Evolutionary conservation across 2,113 vertebrate genomes (phyloP), one percentile per base, ranked within the genome.

Genomic region (Lathamus discolor): DNA sequence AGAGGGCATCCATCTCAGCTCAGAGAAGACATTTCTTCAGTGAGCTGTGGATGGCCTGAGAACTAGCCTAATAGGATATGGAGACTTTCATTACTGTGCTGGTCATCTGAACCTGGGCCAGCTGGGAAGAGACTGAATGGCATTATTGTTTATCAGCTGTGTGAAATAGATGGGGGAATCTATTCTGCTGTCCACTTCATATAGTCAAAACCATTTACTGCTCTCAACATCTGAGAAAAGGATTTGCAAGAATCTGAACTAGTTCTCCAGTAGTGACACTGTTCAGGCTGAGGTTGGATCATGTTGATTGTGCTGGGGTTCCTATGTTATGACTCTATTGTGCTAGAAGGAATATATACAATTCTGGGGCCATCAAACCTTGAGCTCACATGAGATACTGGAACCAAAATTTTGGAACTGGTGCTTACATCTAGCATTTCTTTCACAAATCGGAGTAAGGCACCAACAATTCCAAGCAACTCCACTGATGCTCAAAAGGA

Each of bases 11-110:
- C 91, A 89, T 95, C 93, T 92, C 66, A 51, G 35, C 86, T 79
- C 23, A 37, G 64, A 82, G 83, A 52, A 91, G 69, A 61, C 83
- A 33, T 48, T 91, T 88, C 94, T 95, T 68, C 94, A 55, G 10
- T 75, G 86, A 94, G 7, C 95, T 80, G 39, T 12, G 80, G 75
- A 79, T 88, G 76, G 90, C 63, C 80, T 1, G 23, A 77, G 83
- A 91, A 7, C 43, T 59, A 73, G 22, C 22, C 83, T 91, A 83
- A 91, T 88, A 54, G 73, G 80, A 72, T 86, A 23, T 4, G 73
- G 93, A 87, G 69, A 37, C 74, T 93, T 93, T 92, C 92, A 86
- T 96, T 96, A 89, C 77, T 52, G 29, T 20, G 66, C 74, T 84
- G 66, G 89, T 88, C 92, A 75, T 72, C 88, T 86, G 69, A 92